A percentile compares a stretch with the other conserved stretches of the same genome.
phyloP scores from a whole-genome alignment of 1,140 invertebrate species.

The Orius insidiosus region DNA sequence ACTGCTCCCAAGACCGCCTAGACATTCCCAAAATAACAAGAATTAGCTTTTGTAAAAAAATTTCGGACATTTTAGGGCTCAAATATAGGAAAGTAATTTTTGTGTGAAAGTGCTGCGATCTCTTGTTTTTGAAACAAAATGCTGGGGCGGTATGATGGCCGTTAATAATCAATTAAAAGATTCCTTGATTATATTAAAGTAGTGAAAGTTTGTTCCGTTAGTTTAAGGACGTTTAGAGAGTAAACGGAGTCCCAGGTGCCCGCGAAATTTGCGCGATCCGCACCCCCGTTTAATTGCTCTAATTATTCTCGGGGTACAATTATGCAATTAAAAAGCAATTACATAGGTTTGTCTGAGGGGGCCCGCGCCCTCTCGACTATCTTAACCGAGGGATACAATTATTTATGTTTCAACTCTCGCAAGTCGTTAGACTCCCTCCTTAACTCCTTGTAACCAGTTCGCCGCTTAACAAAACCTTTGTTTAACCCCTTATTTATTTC shows the following conservation, averaged over 20 bases:
- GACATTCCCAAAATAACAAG: too few species aligned
- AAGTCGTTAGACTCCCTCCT: neutral
- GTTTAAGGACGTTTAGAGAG: too few species aligned
- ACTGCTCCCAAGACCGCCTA: too few species aligned
- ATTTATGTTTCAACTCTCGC: neutral
- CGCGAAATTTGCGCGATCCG: neutral
- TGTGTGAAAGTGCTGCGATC: too few species aligned
- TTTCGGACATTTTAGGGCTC: too few species aligned
- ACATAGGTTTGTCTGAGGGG: constrained; percentile 1
- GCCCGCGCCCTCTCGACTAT: neutral
- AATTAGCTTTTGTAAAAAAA: too few species aligned
- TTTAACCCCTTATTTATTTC: constrained; percentile 3
- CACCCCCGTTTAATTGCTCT: neutral
- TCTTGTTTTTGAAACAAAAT: too few species aligned
- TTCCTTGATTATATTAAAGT: too few species aligned
- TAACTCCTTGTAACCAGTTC: neutral
- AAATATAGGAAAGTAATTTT: too few species aligned
- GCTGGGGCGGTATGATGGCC: too few species aligned
- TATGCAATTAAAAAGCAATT: constrained; percentile 5
- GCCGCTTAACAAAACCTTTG: neutral
- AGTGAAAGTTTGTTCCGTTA: too few species aligned
- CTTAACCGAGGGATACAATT: constrained; percentile 2
- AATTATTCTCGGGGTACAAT: constrained; percentile 1
- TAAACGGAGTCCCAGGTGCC: neutral
- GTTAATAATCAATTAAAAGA: too few species aligned